These are phyloP conservation scores for Lycaena phlaeas DNA, from an alignment of 2,888 invertebrate genomes.

Conservation along the genomic window DNA sequence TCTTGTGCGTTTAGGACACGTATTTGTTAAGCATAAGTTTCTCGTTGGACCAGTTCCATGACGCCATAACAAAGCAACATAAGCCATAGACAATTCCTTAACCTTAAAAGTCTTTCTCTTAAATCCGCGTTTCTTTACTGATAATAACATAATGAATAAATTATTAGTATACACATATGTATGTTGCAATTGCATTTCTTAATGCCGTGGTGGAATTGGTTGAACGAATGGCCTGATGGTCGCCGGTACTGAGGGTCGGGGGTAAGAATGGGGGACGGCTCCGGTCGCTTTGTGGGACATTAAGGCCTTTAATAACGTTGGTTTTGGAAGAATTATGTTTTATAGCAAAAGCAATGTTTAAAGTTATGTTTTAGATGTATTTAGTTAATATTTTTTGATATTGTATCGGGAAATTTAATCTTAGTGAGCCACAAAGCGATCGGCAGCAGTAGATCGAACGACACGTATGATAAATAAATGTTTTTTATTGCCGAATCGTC, in stretches of 20 bases:
- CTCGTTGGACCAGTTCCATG: neutral
- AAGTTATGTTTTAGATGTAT: no score
- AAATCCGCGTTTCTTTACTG: no score
- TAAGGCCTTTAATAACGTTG: no score
- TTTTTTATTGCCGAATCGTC: conserved; percentile 62
- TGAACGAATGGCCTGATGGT: neutral
- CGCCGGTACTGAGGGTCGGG: conserved; percentile 11
- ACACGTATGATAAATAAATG: conserved; percentile 46
- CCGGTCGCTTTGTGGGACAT: conserved; percentile 4
- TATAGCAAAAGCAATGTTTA: no score
- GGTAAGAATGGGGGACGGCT: neutral
- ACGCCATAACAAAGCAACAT: neutral
- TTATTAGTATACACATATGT: no score
- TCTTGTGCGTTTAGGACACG: conserved; percentile 4
- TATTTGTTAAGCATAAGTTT: conserved; percentile 3
- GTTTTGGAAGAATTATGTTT: no score
- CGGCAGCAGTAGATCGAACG: conserved; percentile 21
- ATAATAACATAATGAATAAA: no score
- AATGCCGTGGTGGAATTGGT: neutral
- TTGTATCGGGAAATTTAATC: no score
- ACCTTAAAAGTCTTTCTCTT: no score
- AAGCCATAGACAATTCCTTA: no score
- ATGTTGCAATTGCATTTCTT: neutral
- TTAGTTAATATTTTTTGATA: no score
- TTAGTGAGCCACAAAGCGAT: conserved; percentile 7